Percentiles rank a stretch among this genome's conserved stretches.
Evolutionary conservation across 2,888 invertebrate species (phyloP).

Genomic region (Limnephilus rhombicus): DNA sequence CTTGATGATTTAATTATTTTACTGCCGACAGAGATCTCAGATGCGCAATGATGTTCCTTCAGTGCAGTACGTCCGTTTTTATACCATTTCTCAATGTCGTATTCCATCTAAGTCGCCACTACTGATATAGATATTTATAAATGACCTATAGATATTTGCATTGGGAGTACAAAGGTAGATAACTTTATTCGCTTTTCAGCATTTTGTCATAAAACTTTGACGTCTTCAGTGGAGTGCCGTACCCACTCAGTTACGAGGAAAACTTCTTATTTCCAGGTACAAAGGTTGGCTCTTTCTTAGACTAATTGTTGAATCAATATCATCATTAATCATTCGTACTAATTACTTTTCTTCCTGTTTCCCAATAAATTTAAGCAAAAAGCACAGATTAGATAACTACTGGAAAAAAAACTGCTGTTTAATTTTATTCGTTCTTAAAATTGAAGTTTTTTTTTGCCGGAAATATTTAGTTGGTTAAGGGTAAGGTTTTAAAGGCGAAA

Average conservation of each 20-base stretch:
- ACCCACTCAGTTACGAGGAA: not conserved
- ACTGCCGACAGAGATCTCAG: not conserved
- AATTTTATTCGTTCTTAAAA: too few species aligned
- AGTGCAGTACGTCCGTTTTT: not conserved
- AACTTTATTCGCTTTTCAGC: not conserved
- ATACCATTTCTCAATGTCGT: constrained; percentile 14
- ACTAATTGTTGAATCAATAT: not conserved
- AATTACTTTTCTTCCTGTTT: too few species aligned
- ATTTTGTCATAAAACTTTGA: not conserved
- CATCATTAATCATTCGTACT: not conserved
- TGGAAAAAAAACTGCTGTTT: too few species aligned
- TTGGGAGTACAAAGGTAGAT: not conserved
- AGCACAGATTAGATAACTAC: too few species aligned
- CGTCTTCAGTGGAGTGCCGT: not conserved
- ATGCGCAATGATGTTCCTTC: not conserved
- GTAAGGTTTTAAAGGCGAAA: too few species aligned
- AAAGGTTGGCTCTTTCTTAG: not conserved
- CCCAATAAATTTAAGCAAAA: too few species aligned
- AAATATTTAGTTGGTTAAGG: too few species aligned
- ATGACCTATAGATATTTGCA: not conserved
- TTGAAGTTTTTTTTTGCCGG: too few species aligned
- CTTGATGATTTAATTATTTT: constrained; percentile 18
- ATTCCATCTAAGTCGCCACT: not conserved
- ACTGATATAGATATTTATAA: not conserved
- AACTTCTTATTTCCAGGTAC: not conserved